Evolutionary conservation across 2,888 invertebrate genomes (phyloP), one percentile per base, ranked within the genome.

Genomic region (Osmoderma eremita): DNA sequence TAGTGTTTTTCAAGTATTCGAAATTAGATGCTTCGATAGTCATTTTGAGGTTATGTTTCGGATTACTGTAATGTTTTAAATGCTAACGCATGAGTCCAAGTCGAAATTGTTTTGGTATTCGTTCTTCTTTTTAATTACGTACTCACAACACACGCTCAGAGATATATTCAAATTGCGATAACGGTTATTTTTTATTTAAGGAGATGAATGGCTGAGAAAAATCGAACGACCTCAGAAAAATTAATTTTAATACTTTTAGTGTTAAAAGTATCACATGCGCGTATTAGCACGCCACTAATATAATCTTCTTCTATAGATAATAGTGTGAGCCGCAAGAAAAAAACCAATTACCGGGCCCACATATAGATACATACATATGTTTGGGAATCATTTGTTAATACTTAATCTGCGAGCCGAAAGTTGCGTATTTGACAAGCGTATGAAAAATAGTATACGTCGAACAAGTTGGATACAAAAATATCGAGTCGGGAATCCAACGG

Each of bases 361-460:
- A n/a, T n/a, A n/a, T n/a, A n/a, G n/a, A n/a, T n/a, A n/a, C n/a
- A n/a, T n/a, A 36, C 38, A 30, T 30, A 20, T 18, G 58, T 45
- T 30, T 45, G 45, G 48, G 17, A n/a, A n/a, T 56, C 45, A 61
- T 61, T 61, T 61, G 30, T 61, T 61, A 61, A 61, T 61, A 24
- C 42, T 20, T n/a, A 45, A 45, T 45, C 30, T 10, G 10, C 6
- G 10, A 10, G 36, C 53, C 58, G 30, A 61, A 61, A 61, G 45
- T 61, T 63, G 63, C 51, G 41, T 39, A 51, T 63, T 41, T 53
- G 51, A 53, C 51, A 53, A 63, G 53, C 22, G 53, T 22, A 51
- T 63, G 53, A 61, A 61, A 61, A 61, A 61, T 61, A 45, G 63
- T 63, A 42, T 50, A 41, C 51, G 63, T 24, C 22, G 63, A 41